phyloP scores from a whole-genome alignment of 2,797 vertebrate genomes.

The Hipposideros larvatus region DNA sequence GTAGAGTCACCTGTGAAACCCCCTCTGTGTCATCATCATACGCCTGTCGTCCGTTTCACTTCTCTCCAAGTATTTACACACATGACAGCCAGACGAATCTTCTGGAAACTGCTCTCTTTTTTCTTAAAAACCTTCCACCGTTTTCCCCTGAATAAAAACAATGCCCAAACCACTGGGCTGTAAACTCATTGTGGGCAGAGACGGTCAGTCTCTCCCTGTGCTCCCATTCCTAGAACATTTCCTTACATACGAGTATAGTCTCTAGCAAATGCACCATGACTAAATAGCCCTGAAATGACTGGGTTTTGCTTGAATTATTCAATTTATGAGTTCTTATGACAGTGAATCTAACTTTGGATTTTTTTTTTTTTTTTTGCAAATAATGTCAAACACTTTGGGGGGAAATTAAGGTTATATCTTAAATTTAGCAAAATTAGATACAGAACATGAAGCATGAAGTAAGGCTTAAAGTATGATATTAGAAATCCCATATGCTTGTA shows the following conservation, averaged over 20 bases:
- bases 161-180: not conserved
- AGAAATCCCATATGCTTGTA: not conserved
- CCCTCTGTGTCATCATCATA: not conserved
- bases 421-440: constrained; percentile 40
- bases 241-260: not conserved
- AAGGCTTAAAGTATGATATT: not conserved
- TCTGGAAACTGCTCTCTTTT: not conserved
- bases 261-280: not conserved
- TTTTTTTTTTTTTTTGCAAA: not conserved
- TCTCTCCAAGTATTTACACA: not conserved
- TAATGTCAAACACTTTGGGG: not conserved
- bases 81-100: not conserved
- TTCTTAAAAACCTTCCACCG: not conserved
- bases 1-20: not conserved
- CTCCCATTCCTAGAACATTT: not conserved
- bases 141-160: not conserved
- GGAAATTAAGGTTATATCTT: constrained; percentile 42
- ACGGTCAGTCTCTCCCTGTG: not conserved
- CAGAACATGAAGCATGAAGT: not conserved
- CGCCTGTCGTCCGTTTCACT: not conserved
- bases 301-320: not conserved
- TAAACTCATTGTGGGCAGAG: not conserved
- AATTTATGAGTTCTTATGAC: not conserved
- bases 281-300: not conserved
- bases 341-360: constrained; percentile 13